Evolutionary conservation across 2,888 invertebrate genomes (phyloP).

Genomic region (Chalcis sispes): DNA sequence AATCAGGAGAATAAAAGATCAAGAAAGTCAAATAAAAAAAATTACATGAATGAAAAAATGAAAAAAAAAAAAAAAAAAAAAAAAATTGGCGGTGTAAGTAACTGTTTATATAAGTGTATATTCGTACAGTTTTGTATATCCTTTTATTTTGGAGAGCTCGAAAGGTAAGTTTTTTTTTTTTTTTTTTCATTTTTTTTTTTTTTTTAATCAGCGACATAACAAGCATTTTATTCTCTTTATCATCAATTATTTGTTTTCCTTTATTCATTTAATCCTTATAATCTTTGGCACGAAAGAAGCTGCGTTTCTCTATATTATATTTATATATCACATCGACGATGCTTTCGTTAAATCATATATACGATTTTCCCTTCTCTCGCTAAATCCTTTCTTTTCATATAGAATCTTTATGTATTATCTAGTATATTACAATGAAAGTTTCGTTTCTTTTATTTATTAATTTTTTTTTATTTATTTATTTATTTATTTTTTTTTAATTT

Average conservation of each 20-base stretch:
- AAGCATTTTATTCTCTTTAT: conserved; percentile 26
- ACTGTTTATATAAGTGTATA: neutral
- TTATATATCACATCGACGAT: conserved; percentile 58
- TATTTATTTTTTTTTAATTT: conserved; percentile 58
- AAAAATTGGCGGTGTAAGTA: conserved; percentile 6
- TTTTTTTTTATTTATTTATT: conserved; percentile 52
- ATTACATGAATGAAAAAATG: too few species aligned
- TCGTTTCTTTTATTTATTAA: conserved; percentile 51
- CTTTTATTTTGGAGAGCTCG: conserved; percentile 2
- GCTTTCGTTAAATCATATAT: conserved; percentile 52
- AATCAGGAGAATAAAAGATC: neutral
- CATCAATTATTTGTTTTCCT: conserved; percentile 15
- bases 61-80: conserved; percentile 11
- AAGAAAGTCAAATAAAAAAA: neutral
- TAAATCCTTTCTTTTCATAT: conserved; percentile 37
- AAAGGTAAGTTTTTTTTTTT: too few species aligned
- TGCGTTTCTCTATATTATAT: conserved; percentile 53
- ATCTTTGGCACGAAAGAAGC: conserved; percentile 58
- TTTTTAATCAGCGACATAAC: conserved; percentile 18
- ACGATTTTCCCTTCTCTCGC: conserved; percentile 30
- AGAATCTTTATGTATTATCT: conserved; percentile 59
- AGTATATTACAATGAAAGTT: conserved; percentile 68
- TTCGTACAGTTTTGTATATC: neutral
- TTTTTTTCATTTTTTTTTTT: conserved; percentile 8
- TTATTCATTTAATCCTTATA: conserved; percentile 35